Evolutionary conservation across 2,113 vertebrate genomes (phyloP).

Genomic region (Rhinolophus sinicus): DNA sequence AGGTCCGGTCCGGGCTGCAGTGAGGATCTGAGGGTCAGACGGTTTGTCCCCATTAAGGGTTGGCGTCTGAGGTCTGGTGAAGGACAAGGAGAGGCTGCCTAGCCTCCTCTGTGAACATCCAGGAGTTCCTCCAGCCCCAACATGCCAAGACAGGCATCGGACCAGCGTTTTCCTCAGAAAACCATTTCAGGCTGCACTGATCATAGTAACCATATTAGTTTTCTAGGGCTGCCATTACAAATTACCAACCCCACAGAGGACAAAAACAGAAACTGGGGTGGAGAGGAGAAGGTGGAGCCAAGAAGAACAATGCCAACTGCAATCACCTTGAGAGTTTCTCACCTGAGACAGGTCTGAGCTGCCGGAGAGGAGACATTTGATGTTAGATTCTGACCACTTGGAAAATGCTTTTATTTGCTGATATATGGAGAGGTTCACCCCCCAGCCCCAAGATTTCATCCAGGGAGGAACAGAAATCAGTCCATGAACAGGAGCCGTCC

Average conservation of each 20-base stretch:
- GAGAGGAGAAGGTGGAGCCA: not conserved
- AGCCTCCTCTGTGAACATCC: not conserved
- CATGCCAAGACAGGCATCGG: not conserved
- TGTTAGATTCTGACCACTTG: not conserved
- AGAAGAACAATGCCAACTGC: not conserved
- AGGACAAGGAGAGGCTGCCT: not conserved
- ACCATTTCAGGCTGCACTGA: not conserved
- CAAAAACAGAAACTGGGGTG: not conserved
- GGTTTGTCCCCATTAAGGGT: not conserved
- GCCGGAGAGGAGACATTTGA: not conserved
- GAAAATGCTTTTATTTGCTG: not conserved
- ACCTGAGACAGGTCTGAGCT: not conserved
- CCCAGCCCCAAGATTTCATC: not conserved
- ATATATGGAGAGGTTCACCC: not conserved
- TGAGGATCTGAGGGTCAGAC: not conserved
- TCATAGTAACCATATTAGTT: not conserved
- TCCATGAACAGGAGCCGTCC: not conserved
- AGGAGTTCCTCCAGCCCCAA: not conserved
- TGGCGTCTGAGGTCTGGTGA: not conserved
- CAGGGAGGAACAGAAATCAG: not conserved
- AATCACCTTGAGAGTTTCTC: not conserved
- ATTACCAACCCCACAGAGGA: not conserved
- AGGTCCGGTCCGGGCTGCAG: not conserved
- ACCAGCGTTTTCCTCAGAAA: not conserved
- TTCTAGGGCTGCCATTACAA: not conserved